Conservation (phyloP, 2,797 vertebrate species). For the Tadarida brasiliensis region DNA sequence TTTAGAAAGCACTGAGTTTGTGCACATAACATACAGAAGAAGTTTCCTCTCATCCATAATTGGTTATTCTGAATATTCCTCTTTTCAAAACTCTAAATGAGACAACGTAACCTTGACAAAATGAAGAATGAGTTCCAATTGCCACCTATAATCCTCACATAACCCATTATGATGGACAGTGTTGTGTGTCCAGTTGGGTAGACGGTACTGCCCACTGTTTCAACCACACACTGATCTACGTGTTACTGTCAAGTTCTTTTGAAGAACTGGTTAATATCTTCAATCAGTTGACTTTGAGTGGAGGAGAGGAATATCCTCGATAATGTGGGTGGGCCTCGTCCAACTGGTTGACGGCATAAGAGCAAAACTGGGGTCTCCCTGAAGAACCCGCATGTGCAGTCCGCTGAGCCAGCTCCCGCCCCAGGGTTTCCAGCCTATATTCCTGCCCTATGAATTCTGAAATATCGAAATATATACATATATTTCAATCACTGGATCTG, state of each 20-base stretch:
- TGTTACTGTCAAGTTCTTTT: not conserved
- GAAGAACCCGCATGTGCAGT: not conserved
- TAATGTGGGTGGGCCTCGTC: not conserved
- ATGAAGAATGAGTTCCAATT: not conserved
- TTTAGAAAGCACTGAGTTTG: slow-evolving; percentile 34
- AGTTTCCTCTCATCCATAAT: not conserved
- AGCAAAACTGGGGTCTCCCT: not conserved
- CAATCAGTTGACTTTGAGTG: not conserved
- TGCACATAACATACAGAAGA: not conserved
- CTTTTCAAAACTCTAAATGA: not conserved
- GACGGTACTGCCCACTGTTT: not conserved
- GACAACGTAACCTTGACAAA: not conserved
- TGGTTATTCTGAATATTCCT: not conserved
- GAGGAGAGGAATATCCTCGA: not conserved
- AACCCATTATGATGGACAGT: not conserved
- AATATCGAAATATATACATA: not conserved
- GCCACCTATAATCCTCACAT: not conserved
- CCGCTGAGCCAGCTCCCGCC: not conserved
- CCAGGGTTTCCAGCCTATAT: not conserved
- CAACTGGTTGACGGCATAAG: not conserved
- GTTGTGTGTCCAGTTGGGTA: not conserved
- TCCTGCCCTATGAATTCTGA: not conserved
- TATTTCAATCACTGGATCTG: not conserved
- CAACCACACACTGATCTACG: not conserved
- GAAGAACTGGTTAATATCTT: not conserved